Conservation (phyloP, 2,888 invertebrate species). For the Myathropa florea region DNA sequence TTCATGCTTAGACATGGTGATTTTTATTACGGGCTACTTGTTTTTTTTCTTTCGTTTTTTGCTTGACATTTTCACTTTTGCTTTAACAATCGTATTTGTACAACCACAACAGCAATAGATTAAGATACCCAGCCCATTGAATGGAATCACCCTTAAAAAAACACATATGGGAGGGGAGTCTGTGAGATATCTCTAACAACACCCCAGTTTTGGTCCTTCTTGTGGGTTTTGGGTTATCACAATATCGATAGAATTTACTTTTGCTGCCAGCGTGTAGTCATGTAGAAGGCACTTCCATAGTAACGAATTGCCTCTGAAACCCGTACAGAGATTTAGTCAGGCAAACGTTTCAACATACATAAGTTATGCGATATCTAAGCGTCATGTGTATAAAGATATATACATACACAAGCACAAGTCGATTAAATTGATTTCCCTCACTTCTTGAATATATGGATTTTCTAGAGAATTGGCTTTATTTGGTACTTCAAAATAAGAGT, state of each 20-base stretch:
- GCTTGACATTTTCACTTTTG: slow-evolving; percentile 56
- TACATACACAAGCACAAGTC: not conserved
- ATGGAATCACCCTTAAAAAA: slow-evolving; percentile 20
- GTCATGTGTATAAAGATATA: not conserved
- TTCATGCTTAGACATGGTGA: slow-evolving; percentile 48
- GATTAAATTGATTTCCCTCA: slow-evolving; percentile 18
- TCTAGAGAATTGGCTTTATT: slow-evolving; percentile 14
- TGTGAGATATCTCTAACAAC: slow-evolving; percentile 32
- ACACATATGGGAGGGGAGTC: slow-evolving; percentile 13
- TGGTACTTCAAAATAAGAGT: not conserved
- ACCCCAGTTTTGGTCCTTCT: not conserved
- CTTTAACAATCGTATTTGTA: slow-evolving; percentile 55
- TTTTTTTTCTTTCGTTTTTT: not conserved
- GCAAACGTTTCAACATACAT: slow-evolving; percentile 22
- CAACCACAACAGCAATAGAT: slow-evolving; percentile 56
- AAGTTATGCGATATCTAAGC: slow-evolving; percentile 24
- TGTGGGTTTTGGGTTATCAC: slow-evolving; percentile 36
- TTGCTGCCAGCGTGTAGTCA: slow-evolving; percentile 5
- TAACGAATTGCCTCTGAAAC: slow-evolving; percentile 23
- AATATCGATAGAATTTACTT: slow-evolving; percentile 36
- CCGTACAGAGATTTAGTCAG: slow-evolving; percentile 23
- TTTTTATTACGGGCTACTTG: slow-evolving; percentile 49
- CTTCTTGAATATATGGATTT: slow-evolving; percentile 1
- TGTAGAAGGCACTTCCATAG: not conserved
- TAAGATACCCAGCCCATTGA: slow-evolving; percentile 45